Conservation (phyloP, 2,113 vertebrate species). For the Gavialis gangeticus region DNA sequence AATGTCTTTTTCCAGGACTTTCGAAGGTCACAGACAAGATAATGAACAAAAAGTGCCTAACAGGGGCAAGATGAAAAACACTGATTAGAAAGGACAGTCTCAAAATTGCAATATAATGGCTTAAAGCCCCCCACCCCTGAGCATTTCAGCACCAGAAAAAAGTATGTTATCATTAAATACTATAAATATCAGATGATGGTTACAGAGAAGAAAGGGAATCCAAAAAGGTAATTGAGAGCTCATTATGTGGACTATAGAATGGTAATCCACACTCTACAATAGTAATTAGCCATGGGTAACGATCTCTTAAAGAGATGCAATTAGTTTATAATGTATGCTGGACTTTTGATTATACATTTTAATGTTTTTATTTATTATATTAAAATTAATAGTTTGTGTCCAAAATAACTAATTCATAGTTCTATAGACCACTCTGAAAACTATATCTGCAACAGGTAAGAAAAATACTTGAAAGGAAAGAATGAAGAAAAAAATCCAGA, state of each 20-base stretch:
- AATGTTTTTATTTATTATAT: slow-evolving; percentile 41
- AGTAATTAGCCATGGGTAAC: slow-evolving; percentile 61
- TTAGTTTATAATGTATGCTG: slow-evolving; percentile 53
- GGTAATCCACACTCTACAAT: slow-evolving; percentile 30
- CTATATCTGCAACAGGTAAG: background rate
- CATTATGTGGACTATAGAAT: slow-evolving; percentile 62
- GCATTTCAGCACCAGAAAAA: slow-evolving; percentile 34
- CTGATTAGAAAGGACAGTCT: slow-evolving; percentile 58
- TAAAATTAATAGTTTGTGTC: slow-evolving; percentile 33
- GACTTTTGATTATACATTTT: slow-evolving; percentile 40
- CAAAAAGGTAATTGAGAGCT: slow-evolving; percentile 44
- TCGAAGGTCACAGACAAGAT: slow-evolving; percentile 62
- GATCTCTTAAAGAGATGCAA: slow-evolving; percentile 34
- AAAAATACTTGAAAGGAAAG: background rate
- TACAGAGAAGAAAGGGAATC: slow-evolving; percentile 41
- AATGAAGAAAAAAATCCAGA: background rate
- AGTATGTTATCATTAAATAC: slow-evolving; percentile 49
- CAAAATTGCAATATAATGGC: slow-evolving; percentile 50
- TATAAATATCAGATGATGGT: slow-evolving; percentile 62
- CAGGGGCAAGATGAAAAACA: slow-evolving; percentile 20
- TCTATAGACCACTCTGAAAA: background rate
- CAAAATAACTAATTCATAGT: slow-evolving; percentile 26
- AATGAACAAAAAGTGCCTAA: slow-evolving; percentile 49
- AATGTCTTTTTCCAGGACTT: slow-evolving; percentile 6
- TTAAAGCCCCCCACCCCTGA: slow-evolving; percentile 57